Evolutionary conservation across 2,113 vertebrate genomes (phyloP), one percentile per base, ranked within the genome.

Genomic region (Oenanthe melanoleuca): DNA sequence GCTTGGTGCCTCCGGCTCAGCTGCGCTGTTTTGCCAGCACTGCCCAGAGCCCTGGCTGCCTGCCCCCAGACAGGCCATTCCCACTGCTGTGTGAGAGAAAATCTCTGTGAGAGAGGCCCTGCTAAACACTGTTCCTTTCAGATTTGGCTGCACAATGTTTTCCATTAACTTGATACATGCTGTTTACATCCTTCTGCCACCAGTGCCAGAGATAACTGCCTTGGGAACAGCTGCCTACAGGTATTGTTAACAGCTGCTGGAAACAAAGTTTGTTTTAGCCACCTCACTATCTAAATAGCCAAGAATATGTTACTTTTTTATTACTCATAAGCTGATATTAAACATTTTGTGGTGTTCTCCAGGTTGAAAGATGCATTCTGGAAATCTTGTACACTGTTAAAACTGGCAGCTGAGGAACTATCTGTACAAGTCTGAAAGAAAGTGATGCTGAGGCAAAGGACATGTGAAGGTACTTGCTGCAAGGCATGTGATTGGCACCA

Each of bases 181-280:
- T 96, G 86, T 97, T 96, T 95, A 93, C 88, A 93, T 95, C 93
- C 90, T 63, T 18, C 87, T 66, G 95, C 59, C 0, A 29, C 79
- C 71, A 33, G 61, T 25, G 81, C 94, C 93, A 75, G 93, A 96
- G 95, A 95, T 96, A 97, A 88, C 87, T 91, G 87, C 94, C 91
- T 94, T 86, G 95, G 93, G 94, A 97, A 94, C 94, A 83, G 77
- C 88, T 96, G 88, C 92, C 72, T 92, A 8, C 88, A 93, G 95
- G 94, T 95, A 93, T 95, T 81, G 91, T 89, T 93, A 93, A 64
- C 92, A 96, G 95, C 95, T 97, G 95, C 92, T 87, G 90, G 47
- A 95, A 97, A 96, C 95, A 94, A 94, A 33, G 90, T 86, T 94
- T 93, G 86, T 79, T 93, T 84, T 88, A 97, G 94, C 88, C 92